A percentile compares a stretch with the other conserved stretches of the same genome.
phyloP scores from a whole-genome alignment of 2,797 vertebrate species.

The Acridotheres tristis region DNA sequence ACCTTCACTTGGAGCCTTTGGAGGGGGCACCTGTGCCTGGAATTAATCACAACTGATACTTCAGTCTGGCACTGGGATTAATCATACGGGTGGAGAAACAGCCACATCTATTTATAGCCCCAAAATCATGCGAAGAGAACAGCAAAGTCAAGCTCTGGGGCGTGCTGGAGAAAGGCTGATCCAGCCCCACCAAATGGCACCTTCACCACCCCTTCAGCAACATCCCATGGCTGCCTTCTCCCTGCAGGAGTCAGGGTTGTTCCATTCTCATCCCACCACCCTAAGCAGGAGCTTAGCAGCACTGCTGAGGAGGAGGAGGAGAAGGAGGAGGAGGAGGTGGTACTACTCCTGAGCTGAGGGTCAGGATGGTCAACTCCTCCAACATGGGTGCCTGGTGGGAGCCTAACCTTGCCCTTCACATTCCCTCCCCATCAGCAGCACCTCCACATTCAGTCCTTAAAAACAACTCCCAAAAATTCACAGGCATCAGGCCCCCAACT shows the following conservation, averaged over 20 bases:
- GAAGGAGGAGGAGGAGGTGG: background rate
- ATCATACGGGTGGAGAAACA: background rate
- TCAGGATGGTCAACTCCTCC: background rate
- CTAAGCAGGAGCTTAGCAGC: background rate
- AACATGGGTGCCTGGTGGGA: background rate
- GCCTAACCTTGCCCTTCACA: background rate
- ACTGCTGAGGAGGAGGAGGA: background rate
- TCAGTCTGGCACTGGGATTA: background rate
- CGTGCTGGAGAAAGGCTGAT: background rate
- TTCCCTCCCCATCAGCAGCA: background rate
- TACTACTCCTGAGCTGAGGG: background rate
- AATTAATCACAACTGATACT: background rate
- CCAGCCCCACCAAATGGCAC: fast-evolving
- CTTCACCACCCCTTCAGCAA: background rate
- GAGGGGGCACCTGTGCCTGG: slow-evolving; percentile 21
- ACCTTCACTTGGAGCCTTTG: background rate
- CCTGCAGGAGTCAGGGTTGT: fast-evolving
- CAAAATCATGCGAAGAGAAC: background rate
- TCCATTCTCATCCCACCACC: background rate
- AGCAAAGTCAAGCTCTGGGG: background rate
- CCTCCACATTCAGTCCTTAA: background rate
- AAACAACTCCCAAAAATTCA: background rate
- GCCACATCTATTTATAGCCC: background rate
- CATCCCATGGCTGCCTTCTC: background rate
- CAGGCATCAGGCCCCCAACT: background rate